Evolutionary conservation across 2,888 invertebrate species (phyloP).

Genomic region (Pinctada fucata): DNA sequence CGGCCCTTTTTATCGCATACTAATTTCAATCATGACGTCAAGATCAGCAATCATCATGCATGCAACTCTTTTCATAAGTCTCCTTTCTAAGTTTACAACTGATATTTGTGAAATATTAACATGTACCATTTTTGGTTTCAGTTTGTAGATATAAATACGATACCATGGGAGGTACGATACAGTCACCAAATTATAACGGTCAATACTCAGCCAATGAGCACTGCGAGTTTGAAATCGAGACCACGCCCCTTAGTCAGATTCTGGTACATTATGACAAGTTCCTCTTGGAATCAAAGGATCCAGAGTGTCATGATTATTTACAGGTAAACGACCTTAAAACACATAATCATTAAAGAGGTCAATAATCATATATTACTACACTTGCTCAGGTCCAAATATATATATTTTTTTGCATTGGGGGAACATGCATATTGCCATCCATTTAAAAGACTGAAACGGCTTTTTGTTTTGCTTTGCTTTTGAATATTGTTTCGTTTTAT

Average conservation of each 20-base stretch:
- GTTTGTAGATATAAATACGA: slow-evolving; percentile 10
- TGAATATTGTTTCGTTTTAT: too few species aligned
- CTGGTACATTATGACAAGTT: slow-evolving; percentile 14
- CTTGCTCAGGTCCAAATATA: not conserved
- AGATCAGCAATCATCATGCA: too few species aligned
- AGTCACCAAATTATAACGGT: slow-evolving; percentile 8
- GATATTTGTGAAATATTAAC: too few species aligned
- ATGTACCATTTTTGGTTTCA: not conserved
- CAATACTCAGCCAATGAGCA: slow-evolving; percentile 14
- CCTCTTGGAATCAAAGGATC: not conserved
- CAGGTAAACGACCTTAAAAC: slow-evolving; percentile 4
- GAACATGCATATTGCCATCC: too few species aligned
- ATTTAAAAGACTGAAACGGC: too few species aligned
- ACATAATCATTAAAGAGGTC: not conserved
- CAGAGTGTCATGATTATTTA: slow-evolving; percentile 14
- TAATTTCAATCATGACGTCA: too few species aligned
- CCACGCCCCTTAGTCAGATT: slow-evolving; percentile 3
- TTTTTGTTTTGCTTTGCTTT: too few species aligned
- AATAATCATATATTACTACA: not conserved
- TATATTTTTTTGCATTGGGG: not conserved
- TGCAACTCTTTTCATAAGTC: too few species aligned
- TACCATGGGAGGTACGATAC: slow-evolving; percentile 1
- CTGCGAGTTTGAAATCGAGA: slow-evolving; percentile 8
- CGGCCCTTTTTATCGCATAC: too few species aligned
- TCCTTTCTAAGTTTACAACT: too few species aligned